These are phyloP conservation scores for Otolemur garnettii DNA, from an alignment of 2,113 vertebrate species.

Conservation along the genomic window DNA sequence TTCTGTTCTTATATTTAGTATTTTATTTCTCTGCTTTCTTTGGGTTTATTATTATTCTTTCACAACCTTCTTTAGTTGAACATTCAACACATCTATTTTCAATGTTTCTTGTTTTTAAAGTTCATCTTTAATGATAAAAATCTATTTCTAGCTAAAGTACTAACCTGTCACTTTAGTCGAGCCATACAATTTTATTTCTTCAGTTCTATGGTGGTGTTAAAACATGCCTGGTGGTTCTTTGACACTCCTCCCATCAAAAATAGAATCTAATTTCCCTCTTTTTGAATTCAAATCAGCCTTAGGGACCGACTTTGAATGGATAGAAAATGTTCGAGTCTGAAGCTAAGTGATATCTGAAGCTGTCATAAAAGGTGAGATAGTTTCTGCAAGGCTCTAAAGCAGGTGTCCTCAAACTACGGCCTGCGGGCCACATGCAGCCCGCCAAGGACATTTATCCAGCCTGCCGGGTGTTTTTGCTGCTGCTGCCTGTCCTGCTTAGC, in stretches of 20 bases:
- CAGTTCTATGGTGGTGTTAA: background rate
- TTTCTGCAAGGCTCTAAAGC: background rate
- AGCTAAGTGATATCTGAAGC: background rate
- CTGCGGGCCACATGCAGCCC: no score
- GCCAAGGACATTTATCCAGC: no score
- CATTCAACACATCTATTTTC: background rate
- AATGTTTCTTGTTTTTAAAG: background rate
- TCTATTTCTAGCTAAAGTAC: background rate
- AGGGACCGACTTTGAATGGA: background rate
- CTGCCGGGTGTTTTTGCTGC: no score
- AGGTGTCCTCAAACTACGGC: no score
- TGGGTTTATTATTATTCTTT: background rate
- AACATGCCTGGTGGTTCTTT: background rate
- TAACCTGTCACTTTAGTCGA: background rate
- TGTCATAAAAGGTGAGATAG: background rate
- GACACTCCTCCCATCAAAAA: background rate
- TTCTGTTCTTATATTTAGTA: background rate
- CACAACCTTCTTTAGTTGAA: conserved; percentile 5
- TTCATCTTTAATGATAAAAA: background rate
- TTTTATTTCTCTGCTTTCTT: background rate
- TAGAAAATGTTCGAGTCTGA: background rate
- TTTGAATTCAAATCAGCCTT: background rate
- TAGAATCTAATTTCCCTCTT: background rate
- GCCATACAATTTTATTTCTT: background rate
- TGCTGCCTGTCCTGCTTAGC: no score